Evolutionary conservation across 2,113 vertebrate species (phyloP), one percentile per base, ranked within the genome.

Genomic region (Hiodon tergisus): DNA sequence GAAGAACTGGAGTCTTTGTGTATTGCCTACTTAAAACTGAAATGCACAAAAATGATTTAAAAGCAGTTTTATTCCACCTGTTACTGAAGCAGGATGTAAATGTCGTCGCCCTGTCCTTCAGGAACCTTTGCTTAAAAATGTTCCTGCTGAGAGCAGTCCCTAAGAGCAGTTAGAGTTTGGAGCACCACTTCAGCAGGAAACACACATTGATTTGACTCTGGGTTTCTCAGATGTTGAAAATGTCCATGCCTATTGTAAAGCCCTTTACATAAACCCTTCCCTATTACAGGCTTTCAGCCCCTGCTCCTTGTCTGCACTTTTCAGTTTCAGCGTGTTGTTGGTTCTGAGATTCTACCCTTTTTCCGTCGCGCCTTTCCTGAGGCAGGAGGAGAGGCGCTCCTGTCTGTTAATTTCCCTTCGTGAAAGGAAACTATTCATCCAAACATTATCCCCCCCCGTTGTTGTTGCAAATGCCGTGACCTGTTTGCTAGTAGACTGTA

Each of bases 211-310:
- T 68, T 73, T 69, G 80, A 83, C 70, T 79, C 11, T 6, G 54
- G 79, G 79, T 82, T 79, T 77, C 78, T 70, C 78, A 46, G 53
- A 58, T 63, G 71, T 61, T 59, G 16, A 67, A 17, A 17, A 53
- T 17, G 2, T 57, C 31, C 31, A 31, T 31, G 31, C 31, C 69
- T 68, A 54, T 46, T 63, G 5, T 59, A 0, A n/a, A 69, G 77
- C 72, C 80, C 78, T 79, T 16, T 6, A 60, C 63, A 80, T 79
- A 76, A 79, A 77, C 73, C 61, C 84, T 72, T 70, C 16, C 11
- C 59, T 74, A 79, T 13, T 55, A 51, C 52, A 78, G 61, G 72
- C 80, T 71, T 72, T 85, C 81, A 74, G 84, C 75, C 74, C 74
- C 46, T 63, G 51, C 67, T 80, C 16, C 14, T 52, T 62, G 68